Evolutionary conservation across 2,797 vertebrate genomes (phyloP).

Genomic region (Characodon lateralis): DNA sequence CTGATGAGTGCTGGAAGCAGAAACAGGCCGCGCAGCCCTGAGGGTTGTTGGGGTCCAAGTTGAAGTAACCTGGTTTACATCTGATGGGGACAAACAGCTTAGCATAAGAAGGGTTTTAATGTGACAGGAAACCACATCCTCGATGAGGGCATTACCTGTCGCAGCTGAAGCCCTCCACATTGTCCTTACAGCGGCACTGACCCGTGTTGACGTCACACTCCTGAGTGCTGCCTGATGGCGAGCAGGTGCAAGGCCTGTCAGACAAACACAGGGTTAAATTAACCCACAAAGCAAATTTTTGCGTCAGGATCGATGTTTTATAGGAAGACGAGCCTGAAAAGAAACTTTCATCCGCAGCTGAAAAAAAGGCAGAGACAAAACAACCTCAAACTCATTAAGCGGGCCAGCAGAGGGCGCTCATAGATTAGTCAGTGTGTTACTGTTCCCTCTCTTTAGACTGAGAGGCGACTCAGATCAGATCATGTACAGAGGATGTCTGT

Average conservation of each 20-base stretch:
- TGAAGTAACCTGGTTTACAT: constrained; percentile 95
- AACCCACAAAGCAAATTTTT: neutral
- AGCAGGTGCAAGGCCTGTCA: constrained; percentile 88
- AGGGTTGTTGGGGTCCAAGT: constrained; percentile 87
- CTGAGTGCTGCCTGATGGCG: constrained; percentile 88
- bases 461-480: neutral
- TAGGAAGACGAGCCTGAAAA: neutral
- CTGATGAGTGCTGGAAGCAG: constrained; percentile 96
- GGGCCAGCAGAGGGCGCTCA: constrained; percentile 45
- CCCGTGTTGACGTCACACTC: constrained; percentile 91
- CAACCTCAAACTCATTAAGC: too few relatives aligned
- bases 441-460: neutral
- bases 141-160: constrained; percentile 82
- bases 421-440: neutral
- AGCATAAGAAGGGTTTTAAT: too few relatives aligned
- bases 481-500: neutral
- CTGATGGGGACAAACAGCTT: constrained; percentile 65
- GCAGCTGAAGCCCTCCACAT: constrained; percentile 94
- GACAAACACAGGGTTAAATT: constrained; percentile 10
- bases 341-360: neutral
- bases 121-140: neutral
- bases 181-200: constrained; percentile 92
- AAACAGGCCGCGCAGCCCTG: constrained; percentile 94
- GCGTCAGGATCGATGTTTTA: too few relatives aligned
- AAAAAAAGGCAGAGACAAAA: neutral